phyloP scores from a whole-genome alignment of 2,888 invertebrate species.

The Drosophila nigricruria region DNA sequence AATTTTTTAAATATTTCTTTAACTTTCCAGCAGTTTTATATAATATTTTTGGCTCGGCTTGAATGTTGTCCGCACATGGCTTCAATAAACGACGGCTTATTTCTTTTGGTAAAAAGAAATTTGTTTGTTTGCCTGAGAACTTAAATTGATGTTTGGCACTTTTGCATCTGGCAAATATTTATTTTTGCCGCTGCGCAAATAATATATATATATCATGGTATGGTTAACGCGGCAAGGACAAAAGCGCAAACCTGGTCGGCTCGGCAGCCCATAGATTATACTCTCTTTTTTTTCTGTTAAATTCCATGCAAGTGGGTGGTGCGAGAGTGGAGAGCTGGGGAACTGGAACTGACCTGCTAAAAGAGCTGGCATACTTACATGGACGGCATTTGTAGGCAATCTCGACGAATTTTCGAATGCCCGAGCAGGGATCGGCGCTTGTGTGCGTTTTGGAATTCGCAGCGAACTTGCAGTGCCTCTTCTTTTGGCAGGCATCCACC shows the following conservation, averaged over 20 bases:
- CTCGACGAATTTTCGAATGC: conserved; percentile 96
- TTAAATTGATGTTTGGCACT: conserved; percentile 73
- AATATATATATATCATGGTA: conserved; percentile 64
- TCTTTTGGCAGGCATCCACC: conserved; percentile 97
- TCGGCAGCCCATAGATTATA: conserved; percentile 55
- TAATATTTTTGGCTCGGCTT: background rate
- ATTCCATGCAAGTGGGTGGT: conserved; percentile 34
- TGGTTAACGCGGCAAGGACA: conserved; percentile 52
- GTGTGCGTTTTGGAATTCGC: conserved; percentile 93
- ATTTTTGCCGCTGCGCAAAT: conserved; percentile 61
- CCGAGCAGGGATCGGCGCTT: conserved; percentile 94
- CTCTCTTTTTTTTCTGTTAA: conserved; percentile 29
- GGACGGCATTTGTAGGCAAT: conserved; percentile 98
- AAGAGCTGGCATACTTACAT: conserved; percentile 89
- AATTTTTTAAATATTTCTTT: background rate
- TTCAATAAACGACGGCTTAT: conserved; percentile 36
- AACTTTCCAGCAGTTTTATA: background rate
- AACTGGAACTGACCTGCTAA: conserved; percentile 51
- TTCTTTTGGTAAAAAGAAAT: conserved; percentile 49
- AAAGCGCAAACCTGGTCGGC: conserved; percentile 28
- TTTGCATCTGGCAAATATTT: conserved; percentile 69
- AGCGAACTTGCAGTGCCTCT: conserved; percentile 95
- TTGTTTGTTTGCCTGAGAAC: conserved; percentile 55
- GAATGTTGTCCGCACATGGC: conserved; percentile 23
- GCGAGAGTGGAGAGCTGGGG: background rate